Evolutionary conservation across 2,797 vertebrate species (phyloP).

Genomic region (Falco concolor): DNA sequence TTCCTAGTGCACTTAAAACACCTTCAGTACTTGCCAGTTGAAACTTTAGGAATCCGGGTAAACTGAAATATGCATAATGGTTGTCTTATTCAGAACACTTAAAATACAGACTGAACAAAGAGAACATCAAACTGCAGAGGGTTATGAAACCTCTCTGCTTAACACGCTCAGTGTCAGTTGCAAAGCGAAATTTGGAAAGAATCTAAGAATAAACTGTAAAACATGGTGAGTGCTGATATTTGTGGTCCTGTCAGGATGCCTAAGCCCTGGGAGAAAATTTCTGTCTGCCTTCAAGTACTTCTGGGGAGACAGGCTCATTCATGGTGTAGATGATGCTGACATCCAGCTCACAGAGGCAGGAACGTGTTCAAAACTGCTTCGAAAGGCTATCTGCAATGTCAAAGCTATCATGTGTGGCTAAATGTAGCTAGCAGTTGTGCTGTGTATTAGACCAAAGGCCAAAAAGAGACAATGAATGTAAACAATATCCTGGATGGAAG

Average conservation of each 20-base stretch:
- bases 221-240: neutral
- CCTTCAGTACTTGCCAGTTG: neutral
- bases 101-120: neutral
- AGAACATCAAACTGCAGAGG: accelerated
- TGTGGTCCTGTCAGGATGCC: neutral
- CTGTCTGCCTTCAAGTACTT: neutral
- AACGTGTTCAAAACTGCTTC: neutral
- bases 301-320: neutral
- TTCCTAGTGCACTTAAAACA: neutral
- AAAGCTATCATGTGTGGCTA: neutral
- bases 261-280: neutral
- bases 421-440: neutral
- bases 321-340: neutral
- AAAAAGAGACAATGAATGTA: neutral
- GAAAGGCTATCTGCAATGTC: neutral
- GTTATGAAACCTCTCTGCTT: neutral
- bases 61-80: neutral
- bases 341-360: neutral
- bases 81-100: neutral
- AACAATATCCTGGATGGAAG: neutral
- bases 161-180: neutral
- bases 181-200: neutral
- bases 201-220: neutral
- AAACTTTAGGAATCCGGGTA: neutral
- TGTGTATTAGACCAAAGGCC: neutral